These are phyloP conservation scores for Antheraea pernyi DNA, from an alignment of 1,140 invertebrate genomes.

Conservation along the genomic window DNA sequence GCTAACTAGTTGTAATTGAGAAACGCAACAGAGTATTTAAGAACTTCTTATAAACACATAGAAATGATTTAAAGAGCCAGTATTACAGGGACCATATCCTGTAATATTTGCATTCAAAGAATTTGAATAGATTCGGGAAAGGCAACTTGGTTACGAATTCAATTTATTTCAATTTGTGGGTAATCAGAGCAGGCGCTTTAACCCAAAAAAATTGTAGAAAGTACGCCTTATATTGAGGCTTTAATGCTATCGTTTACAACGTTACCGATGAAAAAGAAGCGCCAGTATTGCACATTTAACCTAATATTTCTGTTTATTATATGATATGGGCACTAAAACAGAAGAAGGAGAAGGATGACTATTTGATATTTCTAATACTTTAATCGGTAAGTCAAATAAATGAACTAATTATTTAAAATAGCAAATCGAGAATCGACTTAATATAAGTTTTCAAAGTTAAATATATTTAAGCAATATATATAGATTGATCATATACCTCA, in stretches of 20 bases:
- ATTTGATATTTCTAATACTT: no score
- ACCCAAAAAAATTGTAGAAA: conserved; percentile 56
- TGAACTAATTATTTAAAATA: no score
- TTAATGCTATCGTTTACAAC: conserved; percentile 42
- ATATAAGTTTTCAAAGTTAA: no score
- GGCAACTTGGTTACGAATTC: conserved; percentile 71
- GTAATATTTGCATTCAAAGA: not conserved
- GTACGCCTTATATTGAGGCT: conserved; percentile 37
- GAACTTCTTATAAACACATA: not conserved
- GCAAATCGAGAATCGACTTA: no score
- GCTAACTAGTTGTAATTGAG: no score
- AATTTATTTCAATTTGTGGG: conserved; percentile 77
- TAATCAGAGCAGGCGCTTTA: conserved; percentile 65
- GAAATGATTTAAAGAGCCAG: not conserved
- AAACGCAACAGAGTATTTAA: no score
- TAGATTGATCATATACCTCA: no score
- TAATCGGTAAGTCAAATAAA: no score
- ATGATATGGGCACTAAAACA: no score
- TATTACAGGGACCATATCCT: not conserved
- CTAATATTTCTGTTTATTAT: not conserved
- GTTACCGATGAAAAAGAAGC: conserved; percentile 45
- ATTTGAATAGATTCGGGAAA: conserved; percentile 34
- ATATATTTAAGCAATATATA: no score
- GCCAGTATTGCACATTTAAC: conserved; percentile 9
- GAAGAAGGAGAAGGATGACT: no score